Base-by-base conservation (phyloP, 2,113 vertebrate genomes). In the Atractosteus spatula region DNA sequence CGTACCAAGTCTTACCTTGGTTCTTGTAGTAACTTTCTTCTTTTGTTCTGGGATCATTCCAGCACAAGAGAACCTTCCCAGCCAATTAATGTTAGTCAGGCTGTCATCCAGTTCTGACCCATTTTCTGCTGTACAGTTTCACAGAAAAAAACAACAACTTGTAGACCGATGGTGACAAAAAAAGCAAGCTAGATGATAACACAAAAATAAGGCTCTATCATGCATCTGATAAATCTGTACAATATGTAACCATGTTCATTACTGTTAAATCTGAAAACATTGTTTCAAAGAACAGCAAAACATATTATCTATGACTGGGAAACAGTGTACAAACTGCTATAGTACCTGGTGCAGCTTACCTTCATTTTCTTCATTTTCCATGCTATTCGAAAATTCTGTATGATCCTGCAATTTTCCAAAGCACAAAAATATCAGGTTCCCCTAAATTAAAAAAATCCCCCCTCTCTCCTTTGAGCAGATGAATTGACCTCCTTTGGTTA, bases 41-140 rank as follows among this genome's bases (percentile, higher is more conserved):
- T 29, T 29, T 47, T 47, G 42, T 69, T 0, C 16, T 44, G 57
- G 11, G 13, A 12, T 0, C 16, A n/a, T 72, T 3, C 62, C 44
- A 5, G 59, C 3, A 0, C 56, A 55, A 51, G 29, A 54, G 68
- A 64, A 43, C 55, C 76, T 51, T 7, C 45, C 42, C 66, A 62
- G 0, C 8, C 59, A 51, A 13, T 43, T 42, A 62, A 57, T 0
- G 44, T 8, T 0, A 68, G 55, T 13, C 75, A 80, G 72, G n/a
- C 67, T 73, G 76, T 5, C 55, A 77, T 11, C 1, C 0, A 78
- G 62, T 55, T 8, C 66, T 73, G 55, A 55, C 41, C 41, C 17
- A 1, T 69, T n/a, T 41, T 64, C 54, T 55, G 29, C 61, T 80
- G 29, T 69, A 0, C 0, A 66, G 10, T 51, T 51, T 10, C 47